phyloP scores from a whole-genome alignment of 1,140 invertebrate genomes.

The Megalonaias nervosa region DNA sequence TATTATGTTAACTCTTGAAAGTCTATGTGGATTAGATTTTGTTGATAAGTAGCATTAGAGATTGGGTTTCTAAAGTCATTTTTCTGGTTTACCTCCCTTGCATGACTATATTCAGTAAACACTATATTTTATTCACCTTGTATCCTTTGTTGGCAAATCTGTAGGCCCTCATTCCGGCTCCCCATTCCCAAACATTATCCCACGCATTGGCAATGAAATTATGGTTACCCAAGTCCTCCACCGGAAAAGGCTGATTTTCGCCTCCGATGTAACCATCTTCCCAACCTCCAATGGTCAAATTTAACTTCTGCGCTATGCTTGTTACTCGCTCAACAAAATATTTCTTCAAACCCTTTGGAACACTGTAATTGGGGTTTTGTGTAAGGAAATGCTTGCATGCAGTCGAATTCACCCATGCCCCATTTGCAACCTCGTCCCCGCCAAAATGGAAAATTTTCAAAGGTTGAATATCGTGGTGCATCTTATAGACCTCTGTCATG shows the following conservation, averaged over 20 bases:
- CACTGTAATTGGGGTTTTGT: conserved; percentile 8
- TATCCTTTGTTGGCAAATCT: conserved; percentile 53
- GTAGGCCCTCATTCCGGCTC: conserved; percentile 44
- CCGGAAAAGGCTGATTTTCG: conserved; percentile 19
- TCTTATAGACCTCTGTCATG: not conserved
- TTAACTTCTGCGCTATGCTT: conserved; percentile 6
- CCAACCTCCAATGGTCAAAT: conserved; percentile 40
- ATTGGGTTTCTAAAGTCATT: no score
- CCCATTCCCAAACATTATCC: conserved; percentile 68
- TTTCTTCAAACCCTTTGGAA: conserved; percentile 35
- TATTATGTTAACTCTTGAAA: no score
- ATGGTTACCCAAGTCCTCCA: conserved; percentile 11
- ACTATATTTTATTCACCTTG: conserved; percentile 38
- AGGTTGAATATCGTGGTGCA: conserved; percentile 44
- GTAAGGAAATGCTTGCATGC: conserved; percentile 17
- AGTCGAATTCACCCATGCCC: conserved; percentile 41
- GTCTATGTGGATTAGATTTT: no score
- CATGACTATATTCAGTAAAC: no score
- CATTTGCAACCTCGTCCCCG: conserved; percentile 54
- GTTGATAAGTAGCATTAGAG: no score
- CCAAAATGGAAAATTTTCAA: conserved; percentile 51
- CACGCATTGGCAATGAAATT: conserved; percentile 56
- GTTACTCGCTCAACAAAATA: conserved; percentile 31
- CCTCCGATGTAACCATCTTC: conserved; percentile 51
- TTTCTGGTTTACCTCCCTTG: no score